These are phyloP conservation scores for Lasioglossum marginatum DNA, from an alignment of 2,888 invertebrate genomes.

Conservation along the genomic window DNA sequence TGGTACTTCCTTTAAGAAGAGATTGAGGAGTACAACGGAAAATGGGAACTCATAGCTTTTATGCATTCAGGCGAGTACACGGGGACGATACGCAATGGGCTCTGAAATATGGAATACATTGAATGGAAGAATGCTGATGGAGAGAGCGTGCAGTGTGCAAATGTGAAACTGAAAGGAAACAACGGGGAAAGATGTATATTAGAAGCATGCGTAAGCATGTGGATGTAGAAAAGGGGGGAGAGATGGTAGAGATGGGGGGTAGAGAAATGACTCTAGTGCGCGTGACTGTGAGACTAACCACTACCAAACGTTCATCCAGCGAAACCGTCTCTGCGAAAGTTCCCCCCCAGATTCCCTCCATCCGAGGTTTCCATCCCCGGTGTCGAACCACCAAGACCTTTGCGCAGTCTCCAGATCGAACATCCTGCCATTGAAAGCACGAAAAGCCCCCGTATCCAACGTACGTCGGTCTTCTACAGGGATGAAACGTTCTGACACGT, in stretches of 20 bases:
- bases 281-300: conserved; percentile 40
- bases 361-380: conserved; percentile 24
- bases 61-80: background rate
- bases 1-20: conserved; percentile 14
- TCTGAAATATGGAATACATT: conserved; percentile 33
- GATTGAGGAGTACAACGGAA: background rate
- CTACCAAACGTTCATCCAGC: conserved; percentile 45
- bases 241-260: background rate
- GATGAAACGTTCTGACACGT: conserved; percentile 50
- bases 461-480: conserved; percentile 17
- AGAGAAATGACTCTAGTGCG: conserved; percentile 39
- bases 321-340: conserved; percentile 48
- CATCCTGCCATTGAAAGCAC: conserved; percentile 46
- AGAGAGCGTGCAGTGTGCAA: conserved; percentile 22
- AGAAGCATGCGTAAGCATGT: conserved; percentile 15
- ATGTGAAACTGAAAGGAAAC: conserved; percentile 37
- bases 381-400: conserved; percentile 42
- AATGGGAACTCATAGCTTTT: conserved; percentile 6
- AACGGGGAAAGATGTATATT: conserved; percentile 36
- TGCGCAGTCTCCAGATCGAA: conserved; percentile 65
- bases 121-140: conserved; percentile 28
- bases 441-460: conserved; percentile 23
- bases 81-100: conserved; percentile 22
- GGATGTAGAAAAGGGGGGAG: background rate
- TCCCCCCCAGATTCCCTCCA: conserved; percentile 19